phyloP scores from a whole-genome alignment of 2,888 invertebrate species.

The Gerris lacustris region DNA sequence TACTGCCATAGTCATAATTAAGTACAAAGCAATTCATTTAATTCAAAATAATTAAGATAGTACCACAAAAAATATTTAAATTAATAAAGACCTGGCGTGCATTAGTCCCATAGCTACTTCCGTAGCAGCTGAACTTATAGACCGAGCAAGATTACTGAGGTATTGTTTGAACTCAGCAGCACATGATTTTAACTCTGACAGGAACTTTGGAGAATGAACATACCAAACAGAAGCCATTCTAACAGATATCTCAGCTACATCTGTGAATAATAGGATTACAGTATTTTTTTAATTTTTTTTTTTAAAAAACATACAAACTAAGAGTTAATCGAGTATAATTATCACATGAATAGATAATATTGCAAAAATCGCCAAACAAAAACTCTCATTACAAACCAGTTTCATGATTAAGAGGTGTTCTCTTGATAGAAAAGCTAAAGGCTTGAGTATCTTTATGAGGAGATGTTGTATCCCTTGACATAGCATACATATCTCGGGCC shows the following conservation, averaged over 20 bases:
- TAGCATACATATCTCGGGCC: conserved; percentile 37
- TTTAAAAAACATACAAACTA: neutral
- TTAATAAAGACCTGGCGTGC: conserved; percentile 45
- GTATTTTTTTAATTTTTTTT: too few relatives aligned
- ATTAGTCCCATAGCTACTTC: conserved; percentile 87
- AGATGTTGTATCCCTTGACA: conserved; percentile 25
- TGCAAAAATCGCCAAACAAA: too few relatives aligned
- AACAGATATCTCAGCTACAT: conserved; percentile 38
- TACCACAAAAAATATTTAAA: too few relatives aligned
- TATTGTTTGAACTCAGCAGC: conserved; percentile 84
- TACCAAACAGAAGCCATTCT: conserved; percentile 86
- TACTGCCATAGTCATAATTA: too few relatives aligned
- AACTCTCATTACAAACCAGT: conserved; percentile 21
- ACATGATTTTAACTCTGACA: conserved; percentile 75
- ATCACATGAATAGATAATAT: too few relatives aligned
- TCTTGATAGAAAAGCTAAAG: conserved; percentile 43
- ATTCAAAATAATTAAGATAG: too few relatives aligned
- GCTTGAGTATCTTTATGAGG: conserved; percentile 38
- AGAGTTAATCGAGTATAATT: neutral
- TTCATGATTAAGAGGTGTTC: conserved; percentile 32
- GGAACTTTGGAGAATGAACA: conserved; percentile 77
- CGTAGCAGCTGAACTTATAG: conserved; percentile 79
- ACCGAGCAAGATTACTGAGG: conserved; percentile 66
- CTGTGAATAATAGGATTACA: conserved; percentile 13
- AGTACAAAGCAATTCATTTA: too few relatives aligned